phyloP scores from a whole-genome alignment of 2,888 invertebrate genomes.

The Tineola bisselliella region DNA sequence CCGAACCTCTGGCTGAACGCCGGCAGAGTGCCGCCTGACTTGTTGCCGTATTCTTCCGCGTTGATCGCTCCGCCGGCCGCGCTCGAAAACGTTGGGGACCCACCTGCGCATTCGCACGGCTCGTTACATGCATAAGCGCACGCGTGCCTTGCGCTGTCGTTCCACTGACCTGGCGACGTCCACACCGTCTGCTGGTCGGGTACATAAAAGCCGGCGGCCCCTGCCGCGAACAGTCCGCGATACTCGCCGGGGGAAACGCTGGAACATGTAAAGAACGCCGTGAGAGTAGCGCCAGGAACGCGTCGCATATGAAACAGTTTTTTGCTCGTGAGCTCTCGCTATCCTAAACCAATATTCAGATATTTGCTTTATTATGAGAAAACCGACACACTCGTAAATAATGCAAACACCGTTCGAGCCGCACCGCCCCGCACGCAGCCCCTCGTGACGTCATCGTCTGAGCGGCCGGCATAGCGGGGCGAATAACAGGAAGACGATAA shows the following conservation, averaged over 20 bases:
- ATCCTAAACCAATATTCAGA: neutral
- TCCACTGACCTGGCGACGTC: neutral
- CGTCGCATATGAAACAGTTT: too few species aligned
- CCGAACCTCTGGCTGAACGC: slow-evolving; percentile 67
- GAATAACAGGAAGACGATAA: neutral
- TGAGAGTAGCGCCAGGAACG: neutral
- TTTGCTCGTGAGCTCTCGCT: too few species aligned
- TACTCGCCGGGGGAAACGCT: slow-evolving; percentile 77
- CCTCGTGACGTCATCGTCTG: neutral
- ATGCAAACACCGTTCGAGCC: neutral
- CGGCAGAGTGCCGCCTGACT: slow-evolving; percentile 48
- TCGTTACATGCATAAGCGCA: neutral
- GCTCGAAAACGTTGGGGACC: neutral
- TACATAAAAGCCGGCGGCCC: slow-evolving; percentile 21
- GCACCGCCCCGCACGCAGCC: neutral
- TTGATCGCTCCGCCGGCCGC: slow-evolving; percentile 18
- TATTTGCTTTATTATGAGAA: neutral
- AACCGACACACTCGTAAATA: neutral
- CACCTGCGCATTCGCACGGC: neutral
- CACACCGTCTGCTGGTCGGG: slow-evolving; percentile 17
- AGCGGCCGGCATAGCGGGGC: neutral
- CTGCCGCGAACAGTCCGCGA: slow-evolving; percentile 54
- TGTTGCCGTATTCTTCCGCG: slow-evolving; percentile 16
- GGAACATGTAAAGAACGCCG: slow-evolving; percentile 31
- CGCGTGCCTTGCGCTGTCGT: neutral